These are phyloP conservation scores for Argyra leucocephala DNA, from an alignment of 2,888 invertebrate genomes.

Conservation along the genomic window DNA sequence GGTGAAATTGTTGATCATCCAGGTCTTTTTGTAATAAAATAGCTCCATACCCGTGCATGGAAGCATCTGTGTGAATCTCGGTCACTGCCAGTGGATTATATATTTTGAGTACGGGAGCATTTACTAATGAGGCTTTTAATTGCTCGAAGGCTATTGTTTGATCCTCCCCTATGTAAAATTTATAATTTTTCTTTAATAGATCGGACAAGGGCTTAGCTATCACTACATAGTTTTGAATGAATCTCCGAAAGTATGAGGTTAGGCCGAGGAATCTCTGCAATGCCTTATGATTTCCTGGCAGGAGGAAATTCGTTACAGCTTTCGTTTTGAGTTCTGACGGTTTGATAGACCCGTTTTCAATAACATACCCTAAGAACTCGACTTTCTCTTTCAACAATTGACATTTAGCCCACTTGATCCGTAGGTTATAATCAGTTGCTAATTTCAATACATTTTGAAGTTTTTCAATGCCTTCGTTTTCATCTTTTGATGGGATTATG, in stretches of 20 bases:
- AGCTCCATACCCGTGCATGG: constrained; percentile 10
- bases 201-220: constrained; percentile 10
- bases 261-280: constrained; percentile 27
- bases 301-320: background rate
- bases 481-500: background rate
- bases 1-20: constrained; percentile 7
- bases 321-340: background rate
- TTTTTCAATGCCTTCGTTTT: background rate
- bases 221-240: background rate
- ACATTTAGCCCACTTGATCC: background rate
- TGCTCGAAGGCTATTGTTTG: background rate
- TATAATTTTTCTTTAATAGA: background rate
- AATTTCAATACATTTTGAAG: background rate
- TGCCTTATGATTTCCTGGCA: constrained; percentile 17
- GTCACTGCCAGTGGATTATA: background rate
- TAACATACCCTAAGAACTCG: background rate
- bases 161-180: constrained; percentile 14
- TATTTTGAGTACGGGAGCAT: constrained; percentile 13
- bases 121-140: background rate
- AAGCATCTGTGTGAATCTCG: constrained; percentile 17
- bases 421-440: background rate
- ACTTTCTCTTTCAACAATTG: background rate
- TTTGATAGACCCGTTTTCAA: background rate
- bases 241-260: constrained; percentile 23
- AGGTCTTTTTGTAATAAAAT: constrained; percentile 5